phyloP scores from a whole-genome alignment of 2,113 vertebrate species.

The Abramis brama region DNA sequence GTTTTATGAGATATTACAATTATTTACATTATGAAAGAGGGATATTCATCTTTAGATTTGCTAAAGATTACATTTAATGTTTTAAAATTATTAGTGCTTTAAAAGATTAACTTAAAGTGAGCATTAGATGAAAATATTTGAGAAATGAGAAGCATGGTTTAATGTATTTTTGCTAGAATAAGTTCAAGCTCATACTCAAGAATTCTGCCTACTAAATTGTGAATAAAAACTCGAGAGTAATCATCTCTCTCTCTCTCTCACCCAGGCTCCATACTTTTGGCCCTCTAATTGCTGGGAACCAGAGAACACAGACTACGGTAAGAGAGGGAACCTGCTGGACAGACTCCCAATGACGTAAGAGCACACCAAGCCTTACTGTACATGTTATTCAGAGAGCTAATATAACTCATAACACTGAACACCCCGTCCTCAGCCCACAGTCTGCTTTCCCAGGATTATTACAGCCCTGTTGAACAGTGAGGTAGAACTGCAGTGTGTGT shows the following conservation, averaged over 20 bases:
- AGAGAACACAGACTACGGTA: slow-evolving; percentile 57
- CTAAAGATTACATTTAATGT: too few species aligned
- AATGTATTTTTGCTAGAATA: not conserved
- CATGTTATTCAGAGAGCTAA: not conserved
- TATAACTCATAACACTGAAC: not conserved
- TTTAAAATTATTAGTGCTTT: not conserved
- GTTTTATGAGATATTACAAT: too few species aligned
- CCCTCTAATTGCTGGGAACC: slow-evolving; percentile 57
- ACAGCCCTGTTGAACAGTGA: not conserved
- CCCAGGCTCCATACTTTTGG: slow-evolving; percentile 77
- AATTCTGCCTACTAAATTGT: not conserved
- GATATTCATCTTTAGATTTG: too few species aligned
- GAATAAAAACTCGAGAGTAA: not conserved
- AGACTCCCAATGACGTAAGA: not conserved
- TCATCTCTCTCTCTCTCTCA: slow-evolving; percentile 36
- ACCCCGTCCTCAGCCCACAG: not conserved
- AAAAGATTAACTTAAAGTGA: not conserved
- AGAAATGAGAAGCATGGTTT: not conserved
- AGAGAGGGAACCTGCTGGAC: slow-evolving; percentile 19
- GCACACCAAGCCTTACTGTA: not conserved
- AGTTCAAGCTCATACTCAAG: not conserved
- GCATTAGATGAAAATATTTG: not conserved
- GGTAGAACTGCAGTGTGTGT: not conserved
- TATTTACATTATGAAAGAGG: too few species aligned
- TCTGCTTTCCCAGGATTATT: slow-evolving; percentile 14